These are phyloP conservation scores for Choreutis nemorana DNA, from an alignment of 2,888 invertebrate genomes.

Conservation along the genomic window DNA sequence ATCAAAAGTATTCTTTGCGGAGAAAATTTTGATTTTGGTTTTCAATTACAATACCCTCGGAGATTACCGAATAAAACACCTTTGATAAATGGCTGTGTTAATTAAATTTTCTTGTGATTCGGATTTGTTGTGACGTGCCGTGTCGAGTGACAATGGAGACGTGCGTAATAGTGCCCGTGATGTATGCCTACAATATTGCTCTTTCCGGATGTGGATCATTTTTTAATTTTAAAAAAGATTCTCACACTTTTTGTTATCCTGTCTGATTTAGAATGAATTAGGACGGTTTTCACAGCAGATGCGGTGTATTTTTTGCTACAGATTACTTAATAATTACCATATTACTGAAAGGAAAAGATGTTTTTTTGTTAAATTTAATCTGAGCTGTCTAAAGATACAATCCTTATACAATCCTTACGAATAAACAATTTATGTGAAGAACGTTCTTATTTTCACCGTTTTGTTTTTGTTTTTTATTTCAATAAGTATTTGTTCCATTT, in stretches of 20 bases:
- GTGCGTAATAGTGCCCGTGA: slow-evolving; percentile 23
- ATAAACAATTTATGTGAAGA: too few species aligned
- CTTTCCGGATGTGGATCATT: slow-evolving; percentile 28
- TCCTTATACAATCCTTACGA: too few species aligned
- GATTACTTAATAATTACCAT: background rate
- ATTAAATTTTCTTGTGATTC: slow-evolving; percentile 23
- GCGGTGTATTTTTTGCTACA: background rate
- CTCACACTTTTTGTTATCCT: slow-evolving; percentile 46
- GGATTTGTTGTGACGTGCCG: slow-evolving; percentile 17
- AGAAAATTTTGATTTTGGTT: slow-evolving; percentile 61
- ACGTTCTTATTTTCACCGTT: too few species aligned
- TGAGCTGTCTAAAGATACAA: background rate
- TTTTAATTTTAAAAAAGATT: slow-evolving; percentile 27
- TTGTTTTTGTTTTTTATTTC: too few species aligned
- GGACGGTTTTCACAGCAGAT: slow-evolving; percentile 4
- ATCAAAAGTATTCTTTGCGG: slow-evolving; percentile 43
- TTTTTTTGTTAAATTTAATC: background rate
- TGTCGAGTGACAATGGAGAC: slow-evolving; percentile 18
- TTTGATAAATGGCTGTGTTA: slow-evolving; percentile 46
- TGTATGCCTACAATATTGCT: slow-evolving; percentile 25
- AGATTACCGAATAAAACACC: slow-evolving; percentile 43
- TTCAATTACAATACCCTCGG: slow-evolving; percentile 46
- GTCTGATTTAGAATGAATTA: slow-evolving; percentile 38
- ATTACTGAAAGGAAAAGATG: background rate
- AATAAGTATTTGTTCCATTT: too few species aligned